Conservation (phyloP, 2,888 invertebrate species). For the Agriopis leucophaearia region DNA sequence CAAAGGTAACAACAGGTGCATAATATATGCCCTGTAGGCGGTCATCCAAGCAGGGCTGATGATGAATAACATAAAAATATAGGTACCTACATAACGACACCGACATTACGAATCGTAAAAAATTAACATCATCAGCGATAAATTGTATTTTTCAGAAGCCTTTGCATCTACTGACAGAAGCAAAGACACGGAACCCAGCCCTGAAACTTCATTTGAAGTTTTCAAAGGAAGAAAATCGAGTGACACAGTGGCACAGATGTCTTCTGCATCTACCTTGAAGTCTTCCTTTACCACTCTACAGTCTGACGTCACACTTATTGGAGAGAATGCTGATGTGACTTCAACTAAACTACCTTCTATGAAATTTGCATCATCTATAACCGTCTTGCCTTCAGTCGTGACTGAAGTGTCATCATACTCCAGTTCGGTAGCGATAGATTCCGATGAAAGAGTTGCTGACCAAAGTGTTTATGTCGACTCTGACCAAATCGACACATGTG, state of each 20-base stretch:
- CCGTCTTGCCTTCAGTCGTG: slow-evolving; percentile 57
- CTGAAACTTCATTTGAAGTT: slow-evolving; percentile 3
- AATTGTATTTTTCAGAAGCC: slow-evolving; percentile 38
- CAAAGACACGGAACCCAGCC: slow-evolving; percentile 1
- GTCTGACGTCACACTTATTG: slow-evolving; percentile 25
- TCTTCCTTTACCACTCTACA: slow-evolving; percentile 23
- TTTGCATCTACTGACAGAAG: slow-evolving; percentile 33
- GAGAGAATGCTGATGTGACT: not conserved
- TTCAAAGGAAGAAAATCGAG: slow-evolving; percentile 22
- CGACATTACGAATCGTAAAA: no score
- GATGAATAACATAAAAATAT: no score
- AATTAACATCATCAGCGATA: not conserved
- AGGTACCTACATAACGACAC: no score
- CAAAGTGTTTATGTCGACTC: slow-evolving; percentile 28
- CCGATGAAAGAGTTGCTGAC: slow-evolving; percentile 28
- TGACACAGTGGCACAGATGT: slow-evolving; percentile 31
- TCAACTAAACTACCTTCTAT: slow-evolving; percentile 36
- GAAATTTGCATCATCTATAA: slow-evolving; percentile 60
- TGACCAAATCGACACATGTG: slow-evolving; percentile 27
- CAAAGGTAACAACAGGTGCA: no score
- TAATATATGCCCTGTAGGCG: no score
- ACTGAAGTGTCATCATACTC: slow-evolving; percentile 53
- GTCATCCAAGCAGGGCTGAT: no score
- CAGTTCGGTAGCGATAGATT: slow-evolving; percentile 31
- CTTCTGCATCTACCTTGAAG: slow-evolving; percentile 32